These are phyloP conservation scores for Seriola dumerili DNA, from an alignment of 2,113 vertebrate species.

Conservation along the genomic window DNA sequence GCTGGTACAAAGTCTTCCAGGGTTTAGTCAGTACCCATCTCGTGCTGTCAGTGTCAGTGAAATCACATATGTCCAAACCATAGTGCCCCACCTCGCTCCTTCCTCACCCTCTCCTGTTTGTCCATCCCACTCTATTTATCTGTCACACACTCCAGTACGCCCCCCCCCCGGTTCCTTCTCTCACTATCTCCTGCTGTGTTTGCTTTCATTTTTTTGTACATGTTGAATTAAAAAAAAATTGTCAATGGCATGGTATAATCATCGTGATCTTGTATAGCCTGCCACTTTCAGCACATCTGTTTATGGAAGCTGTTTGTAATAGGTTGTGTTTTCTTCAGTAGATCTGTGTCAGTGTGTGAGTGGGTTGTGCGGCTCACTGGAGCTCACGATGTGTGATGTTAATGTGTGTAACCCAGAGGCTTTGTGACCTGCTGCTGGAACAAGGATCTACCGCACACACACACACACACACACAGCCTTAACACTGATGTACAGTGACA, in stretches of 20 bases:
- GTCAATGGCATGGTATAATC: constrained; percentile 23
- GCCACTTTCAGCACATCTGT: constrained; percentile 6
- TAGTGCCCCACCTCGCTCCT: not conserved
- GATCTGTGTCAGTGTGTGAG: constrained; percentile 68
- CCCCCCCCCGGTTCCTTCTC: not conserved
- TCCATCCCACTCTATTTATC: constrained; percentile 35
- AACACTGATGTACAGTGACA: constrained; percentile 45
- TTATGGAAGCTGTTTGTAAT: constrained; percentile 26
- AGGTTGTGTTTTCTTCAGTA: constrained; percentile 16
- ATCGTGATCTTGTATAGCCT: constrained; percentile 15
- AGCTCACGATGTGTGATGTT: constrained; percentile 39
- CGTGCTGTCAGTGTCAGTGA: constrained; percentile 44
- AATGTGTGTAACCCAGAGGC: constrained; percentile 40
- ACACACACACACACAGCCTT: not conserved
- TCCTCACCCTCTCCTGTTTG: constrained; percentile 16
- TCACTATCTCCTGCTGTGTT: constrained; percentile 14
- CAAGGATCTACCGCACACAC: not conserved
- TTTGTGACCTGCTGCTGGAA: constrained; percentile 45
- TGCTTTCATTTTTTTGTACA: constrained; percentile 10
- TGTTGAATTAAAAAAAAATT: constrained; percentile 23
- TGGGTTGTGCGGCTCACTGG: constrained; percentile 25
- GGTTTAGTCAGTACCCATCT: constrained; percentile 25
- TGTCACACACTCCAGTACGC: constrained; percentile 15
- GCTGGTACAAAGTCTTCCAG: constrained; percentile 21
- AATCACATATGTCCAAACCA: constrained; percentile 39